Evolutionary conservation across 2,888 invertebrate species (phyloP).

Genomic region (Helicoverpa assulta): DNA sequence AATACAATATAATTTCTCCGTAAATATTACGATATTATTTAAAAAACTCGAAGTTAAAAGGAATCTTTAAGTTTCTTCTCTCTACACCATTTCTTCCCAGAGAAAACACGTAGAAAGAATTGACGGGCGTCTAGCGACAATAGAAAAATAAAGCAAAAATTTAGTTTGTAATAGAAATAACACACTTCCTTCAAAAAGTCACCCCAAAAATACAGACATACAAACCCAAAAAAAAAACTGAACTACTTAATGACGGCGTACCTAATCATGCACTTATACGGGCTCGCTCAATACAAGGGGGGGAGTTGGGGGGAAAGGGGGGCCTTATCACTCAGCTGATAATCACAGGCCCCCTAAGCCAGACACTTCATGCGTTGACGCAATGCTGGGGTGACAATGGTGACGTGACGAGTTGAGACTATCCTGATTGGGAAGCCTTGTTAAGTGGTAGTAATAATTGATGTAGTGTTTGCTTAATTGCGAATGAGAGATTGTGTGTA

Average conservation of each 20-base stretch:
- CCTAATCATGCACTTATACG: constrained; percentile 73
- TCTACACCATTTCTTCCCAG: too few relatives aligned
- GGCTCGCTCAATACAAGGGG: constrained; percentile 73
- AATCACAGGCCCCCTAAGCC: constrained; percentile 75
- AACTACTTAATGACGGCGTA: constrained; percentile 56
- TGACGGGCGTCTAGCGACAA: too few relatives aligned
- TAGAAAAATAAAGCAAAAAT: background rate
- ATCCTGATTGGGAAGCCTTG: constrained; percentile 47
- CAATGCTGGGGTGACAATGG: constrained; percentile 66
- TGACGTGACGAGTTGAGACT: constrained; percentile 21
- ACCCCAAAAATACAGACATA: constrained; percentile 13
- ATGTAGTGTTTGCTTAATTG: constrained; percentile 1
- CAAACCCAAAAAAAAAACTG: constrained; percentile 20
- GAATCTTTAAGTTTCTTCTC: too few relatives aligned
- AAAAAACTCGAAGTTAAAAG: too few relatives aligned
- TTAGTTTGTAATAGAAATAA: background rate
- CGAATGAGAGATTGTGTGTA: background rate
- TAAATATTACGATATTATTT: too few relatives aligned
- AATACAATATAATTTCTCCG: too few relatives aligned
- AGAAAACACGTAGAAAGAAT: too few relatives aligned
- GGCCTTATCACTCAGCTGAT: constrained; percentile 80
- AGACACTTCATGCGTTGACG: constrained; percentile 78
- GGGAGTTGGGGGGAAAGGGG: constrained; percentile 43
- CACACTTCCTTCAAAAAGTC: background rate
- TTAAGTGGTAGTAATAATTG: constrained; percentile 10